Percentiles rank a stretch among this genome's conserved stretches.
phyloP scores from a whole-genome alignment of 2,113 vertebrate genomes.

The Typhlomys cinereus region DNA sequence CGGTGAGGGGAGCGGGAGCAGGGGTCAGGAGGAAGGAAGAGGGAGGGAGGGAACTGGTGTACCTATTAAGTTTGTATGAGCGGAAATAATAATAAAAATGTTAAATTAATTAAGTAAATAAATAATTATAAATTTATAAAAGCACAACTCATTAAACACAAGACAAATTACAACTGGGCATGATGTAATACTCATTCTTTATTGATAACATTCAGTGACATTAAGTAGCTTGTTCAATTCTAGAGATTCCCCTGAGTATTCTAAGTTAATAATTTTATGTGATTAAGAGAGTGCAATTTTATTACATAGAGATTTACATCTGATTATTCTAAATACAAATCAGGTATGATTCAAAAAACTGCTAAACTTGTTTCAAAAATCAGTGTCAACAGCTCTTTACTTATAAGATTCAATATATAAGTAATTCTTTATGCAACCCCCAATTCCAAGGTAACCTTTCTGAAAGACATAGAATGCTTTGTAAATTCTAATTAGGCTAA shows the following conservation, averaged over 20 bases:
- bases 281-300: no score
- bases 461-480: background rate
- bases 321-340: constrained; percentile 9
- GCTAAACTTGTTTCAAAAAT: background rate
- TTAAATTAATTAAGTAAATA: no score
- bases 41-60: no score
- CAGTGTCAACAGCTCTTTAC: background rate
- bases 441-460: background rate
- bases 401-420: background rate
- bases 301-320: background rate
- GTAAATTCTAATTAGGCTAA: background rate
- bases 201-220: background rate
- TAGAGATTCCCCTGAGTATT: background rate
- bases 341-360: background rate
- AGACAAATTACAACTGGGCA: background rate
- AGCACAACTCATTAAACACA: background rate
- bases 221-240: background rate
- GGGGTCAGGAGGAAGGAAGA: no score
- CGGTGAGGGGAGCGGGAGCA: no score
- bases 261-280: constrained; percentile 11
- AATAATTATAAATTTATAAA: no score
- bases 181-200: background rate
- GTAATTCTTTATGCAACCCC: background rate
- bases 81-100: no score
- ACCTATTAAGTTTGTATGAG: no score